Evolutionary conservation across 2,888 invertebrate genomes (phyloP), one percentile per base, ranked within the genome.

Genomic region (Hylaea fasciaria): DNA sequence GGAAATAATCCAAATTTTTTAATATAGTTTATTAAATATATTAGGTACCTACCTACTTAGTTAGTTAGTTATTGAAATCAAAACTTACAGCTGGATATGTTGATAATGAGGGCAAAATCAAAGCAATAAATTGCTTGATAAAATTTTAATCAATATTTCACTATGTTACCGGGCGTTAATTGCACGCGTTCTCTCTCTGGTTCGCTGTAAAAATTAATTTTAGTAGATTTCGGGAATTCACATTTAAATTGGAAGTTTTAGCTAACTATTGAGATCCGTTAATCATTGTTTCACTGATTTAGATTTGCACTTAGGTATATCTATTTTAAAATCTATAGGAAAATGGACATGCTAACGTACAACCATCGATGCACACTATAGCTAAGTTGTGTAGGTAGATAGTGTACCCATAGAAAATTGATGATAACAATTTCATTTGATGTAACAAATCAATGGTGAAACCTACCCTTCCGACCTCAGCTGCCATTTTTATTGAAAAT

Each of bases 111-210:
- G 17, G 16, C 39, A 51, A 13, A 48, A 60, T 56, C 47, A 47
- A 56, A 51, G 47, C 61, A 47, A 56, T 56, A 61, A 51, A 61
- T 61, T 46, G 49, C 32, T 40, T 78, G 76, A 74, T 76, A 72
- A 72, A 76, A 77, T 75, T 70, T 74, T 78, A 77, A 82, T 83
- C 80, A 80, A 82, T 81, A 78, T 80, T 84, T 81, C 81, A 80
- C 73, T 73, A 64, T 80, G 77, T 82, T 83, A 84, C 82, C 76
- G 66, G 68, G 71, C 80, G 78, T 76, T 85, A 84, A 85, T 85
- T 80, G 78, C 74, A 44, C 56, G 48, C 13, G 48, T 52, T 16
- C 54, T 22, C 17, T 39, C 17, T 12, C 35, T 47, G 55, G 17
- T 44, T 56, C 43, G 37, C 14, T 40, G 29, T 48, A 48, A 44